Evolutionary conservation across 2,888 invertebrate genomes (phyloP).

Genomic region (Nomada ferruginata): DNA sequence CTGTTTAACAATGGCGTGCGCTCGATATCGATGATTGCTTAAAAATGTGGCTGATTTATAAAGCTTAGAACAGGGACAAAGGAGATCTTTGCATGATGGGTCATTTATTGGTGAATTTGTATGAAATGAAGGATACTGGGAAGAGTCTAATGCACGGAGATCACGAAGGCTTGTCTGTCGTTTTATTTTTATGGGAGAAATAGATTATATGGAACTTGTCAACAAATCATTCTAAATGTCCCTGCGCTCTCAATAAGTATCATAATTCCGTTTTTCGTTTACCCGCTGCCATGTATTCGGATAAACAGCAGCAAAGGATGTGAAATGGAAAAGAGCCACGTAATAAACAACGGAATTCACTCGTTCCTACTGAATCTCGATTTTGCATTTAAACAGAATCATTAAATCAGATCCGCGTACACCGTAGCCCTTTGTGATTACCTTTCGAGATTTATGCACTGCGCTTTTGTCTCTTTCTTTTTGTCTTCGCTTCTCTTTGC

Average conservation of each 20-base stretch:
- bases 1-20: slow-evolving; percentile 1
- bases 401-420: slow-evolving; percentile 10
- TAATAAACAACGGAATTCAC: slow-evolving; percentile 17
- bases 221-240: no score
- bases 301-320: not conserved
- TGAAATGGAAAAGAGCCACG: not conserved
- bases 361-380: not conserved
- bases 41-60: not conserved
- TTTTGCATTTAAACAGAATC: not conserved
- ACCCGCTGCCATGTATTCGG: not conserved
- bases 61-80: not conserved
- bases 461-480: not conserved
- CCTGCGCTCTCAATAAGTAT: not conserved
- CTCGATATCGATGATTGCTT: not conserved
- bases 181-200: no score
- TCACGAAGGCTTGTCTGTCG: no score
- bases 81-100: not conserved
- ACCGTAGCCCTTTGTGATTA: not conserved
- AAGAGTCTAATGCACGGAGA: no score
- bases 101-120: not conserved
- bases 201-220: no score
- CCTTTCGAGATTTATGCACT: not conserved
- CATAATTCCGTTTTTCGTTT: not conserved
- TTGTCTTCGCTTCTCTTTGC: not conserved
- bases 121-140: not conserved